Conservation (phyloP, 2,888 invertebrate species). For the Diaprepes abbreviatus region DNA sequence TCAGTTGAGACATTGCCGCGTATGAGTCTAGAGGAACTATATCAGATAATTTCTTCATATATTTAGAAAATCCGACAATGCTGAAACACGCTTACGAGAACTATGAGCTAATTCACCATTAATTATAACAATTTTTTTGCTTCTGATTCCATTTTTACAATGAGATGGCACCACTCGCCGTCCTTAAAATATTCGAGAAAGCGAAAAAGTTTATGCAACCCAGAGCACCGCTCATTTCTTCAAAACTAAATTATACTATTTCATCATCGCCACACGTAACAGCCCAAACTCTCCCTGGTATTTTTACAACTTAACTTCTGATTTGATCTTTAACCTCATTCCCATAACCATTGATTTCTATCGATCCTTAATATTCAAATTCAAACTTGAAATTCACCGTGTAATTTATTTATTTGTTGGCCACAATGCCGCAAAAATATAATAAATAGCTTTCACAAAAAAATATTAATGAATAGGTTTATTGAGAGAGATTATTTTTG, state of each 20-base stretch:
- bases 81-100: no score
- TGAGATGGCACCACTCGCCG: no score
- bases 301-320: slow-evolving; percentile 18
- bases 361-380: slow-evolving; percentile 16
- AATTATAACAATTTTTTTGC: no score
- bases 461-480: slow-evolving; percentile 8
- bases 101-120: no score
- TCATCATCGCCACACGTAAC: not conserved
- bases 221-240: no score
- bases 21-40: no score
- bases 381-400: not conserved
- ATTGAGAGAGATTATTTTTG: not conserved
- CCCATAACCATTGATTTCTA: slow-evolving; percentile 22
- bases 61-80: no score
- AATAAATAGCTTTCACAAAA: slow-evolving; percentile 27
- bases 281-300: not conserved
- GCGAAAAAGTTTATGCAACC: no score
- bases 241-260: not conserved
- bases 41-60: no score
- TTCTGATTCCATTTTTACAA: no score
- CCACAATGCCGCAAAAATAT: not conserved
- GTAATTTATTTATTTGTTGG: slow-evolving; percentile 30
- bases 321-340: slow-evolving; percentile 33
- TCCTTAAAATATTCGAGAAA: no score
- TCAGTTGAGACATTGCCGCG: no score